Percentiles rank a stretch among this genome's conserved stretches.
Evolutionary conservation across 1,140 invertebrate genomes (phyloP).

Genomic region (Cecropterus lyciades): DNA sequence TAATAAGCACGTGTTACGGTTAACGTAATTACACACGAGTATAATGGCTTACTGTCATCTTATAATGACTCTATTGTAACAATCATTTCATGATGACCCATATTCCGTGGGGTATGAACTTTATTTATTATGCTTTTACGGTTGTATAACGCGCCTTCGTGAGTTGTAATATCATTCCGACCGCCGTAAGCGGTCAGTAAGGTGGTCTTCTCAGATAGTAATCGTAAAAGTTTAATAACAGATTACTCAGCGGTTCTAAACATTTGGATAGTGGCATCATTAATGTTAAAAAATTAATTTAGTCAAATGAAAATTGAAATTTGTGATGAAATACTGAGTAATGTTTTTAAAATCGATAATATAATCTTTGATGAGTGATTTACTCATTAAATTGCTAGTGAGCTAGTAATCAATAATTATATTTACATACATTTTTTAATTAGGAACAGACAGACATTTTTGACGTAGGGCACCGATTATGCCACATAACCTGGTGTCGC

Average conservation of each 20-base stretch:
- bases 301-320: not conserved
- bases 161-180: slow-evolving; percentile 35
- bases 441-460: too few relatives aligned
- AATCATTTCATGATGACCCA: slow-evolving; percentile 4
- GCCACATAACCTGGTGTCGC: too few relatives aligned
- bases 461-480: too few relatives aligned
- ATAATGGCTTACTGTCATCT: slow-evolving; percentile 47
- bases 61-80: slow-evolving; percentile 56
- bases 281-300: not conserved
- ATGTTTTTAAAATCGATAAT: too few relatives aligned
- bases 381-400: too few relatives aligned
- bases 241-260: not conserved
- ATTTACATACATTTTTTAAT: too few relatives aligned
- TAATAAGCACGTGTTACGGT: slow-evolving; percentile 34
- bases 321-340: not conserved
- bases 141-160: not conserved
- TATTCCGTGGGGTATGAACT: not conserved
- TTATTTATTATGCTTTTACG: not conserved
- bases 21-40: slow-evolving; percentile 44
- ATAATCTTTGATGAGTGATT: too few relatives aligned
- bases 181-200: slow-evolving; percentile 39
- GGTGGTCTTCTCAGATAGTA: slow-evolving; percentile 46
- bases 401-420: too few relatives aligned
- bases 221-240: slow-evolving; percentile 43
- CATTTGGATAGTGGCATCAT: slow-evolving; percentile 2